phyloP scores from a whole-genome alignment of 1,140 invertebrate genomes.

The Zeugodacus cucurbitae region DNA sequence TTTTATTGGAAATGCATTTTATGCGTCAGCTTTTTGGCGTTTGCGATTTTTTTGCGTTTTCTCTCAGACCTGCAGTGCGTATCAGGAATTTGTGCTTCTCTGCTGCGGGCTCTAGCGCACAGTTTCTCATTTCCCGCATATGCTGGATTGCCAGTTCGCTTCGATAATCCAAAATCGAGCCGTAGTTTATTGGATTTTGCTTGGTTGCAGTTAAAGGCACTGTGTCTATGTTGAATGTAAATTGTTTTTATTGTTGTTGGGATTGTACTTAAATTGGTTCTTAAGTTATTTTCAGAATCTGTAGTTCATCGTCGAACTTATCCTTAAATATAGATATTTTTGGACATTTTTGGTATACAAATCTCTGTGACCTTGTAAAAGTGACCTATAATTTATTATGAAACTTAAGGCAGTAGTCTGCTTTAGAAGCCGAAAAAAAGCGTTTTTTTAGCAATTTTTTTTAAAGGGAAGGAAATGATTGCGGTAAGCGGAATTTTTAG shows the following conservation, averaged over 20 bases:
- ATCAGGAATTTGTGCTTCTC: not conserved
- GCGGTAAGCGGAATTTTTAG: no score
- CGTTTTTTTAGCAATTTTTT: no score
- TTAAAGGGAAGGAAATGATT: no score
- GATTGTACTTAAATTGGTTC: no score
- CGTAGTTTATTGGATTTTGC: not conserved
- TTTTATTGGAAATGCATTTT: constrained; percentile 29
- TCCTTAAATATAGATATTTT: no score
- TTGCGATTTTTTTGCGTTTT: not conserved
- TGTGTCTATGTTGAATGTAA: not conserved
- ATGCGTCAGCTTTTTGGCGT: not conserved
- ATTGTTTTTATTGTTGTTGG: not conserved
- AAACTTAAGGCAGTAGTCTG: no score
- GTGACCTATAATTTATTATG: no score
- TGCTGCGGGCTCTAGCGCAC: not conserved
- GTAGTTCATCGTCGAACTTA: no score
- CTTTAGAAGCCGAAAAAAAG: no score
- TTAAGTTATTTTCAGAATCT: no score
- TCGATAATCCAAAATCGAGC: not conserved
- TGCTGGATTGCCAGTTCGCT: not conserved
- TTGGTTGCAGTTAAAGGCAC: not conserved
- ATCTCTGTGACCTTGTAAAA: no score
- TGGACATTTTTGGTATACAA: no score
- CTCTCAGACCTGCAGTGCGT: not conserved
- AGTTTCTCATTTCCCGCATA: not conserved